Conservation (phyloP, 1,140 invertebrate genomes). For the Calosoma granatense region DNA sequence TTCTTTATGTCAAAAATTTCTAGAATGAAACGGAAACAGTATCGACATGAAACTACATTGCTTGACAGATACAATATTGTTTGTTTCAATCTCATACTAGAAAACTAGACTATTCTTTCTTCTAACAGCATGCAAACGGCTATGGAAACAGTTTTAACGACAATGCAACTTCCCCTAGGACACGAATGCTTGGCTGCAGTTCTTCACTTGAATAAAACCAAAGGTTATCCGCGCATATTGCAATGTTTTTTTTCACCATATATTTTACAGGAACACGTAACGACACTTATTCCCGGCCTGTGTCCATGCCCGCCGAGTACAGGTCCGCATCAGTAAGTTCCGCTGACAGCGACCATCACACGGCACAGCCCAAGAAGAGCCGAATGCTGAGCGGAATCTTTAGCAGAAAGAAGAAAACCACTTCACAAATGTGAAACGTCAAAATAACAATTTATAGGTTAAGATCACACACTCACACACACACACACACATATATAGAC, state of each 20-base stretch:
- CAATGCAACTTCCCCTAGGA: too few relatives aligned
- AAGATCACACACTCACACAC: too few relatives aligned
- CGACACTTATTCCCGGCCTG: not conserved
- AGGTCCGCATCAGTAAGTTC: not conserved
- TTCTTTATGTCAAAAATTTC: too few relatives aligned
- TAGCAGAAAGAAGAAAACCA: not conserved
- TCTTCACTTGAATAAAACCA: too few relatives aligned
- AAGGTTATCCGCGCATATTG: too few relatives aligned
- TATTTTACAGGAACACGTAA: not conserved
- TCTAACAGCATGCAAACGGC: too few relatives aligned
- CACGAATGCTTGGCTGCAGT: not conserved
- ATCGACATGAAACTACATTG: not conserved
- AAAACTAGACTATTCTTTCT: not conserved
- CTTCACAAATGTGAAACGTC: not conserved
- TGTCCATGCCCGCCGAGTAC: not conserved
- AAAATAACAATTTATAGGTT: too few relatives aligned
- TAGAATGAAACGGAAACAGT: too few relatives aligned
- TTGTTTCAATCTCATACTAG: too few relatives aligned
- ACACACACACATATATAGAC: too few relatives aligned
- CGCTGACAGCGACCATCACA: not conserved
- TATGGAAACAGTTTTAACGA: not conserved
- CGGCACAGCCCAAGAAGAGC: not conserved
- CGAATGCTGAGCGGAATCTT: not conserved
- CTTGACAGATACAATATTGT: too few relatives aligned
- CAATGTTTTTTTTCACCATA: not conserved